Evolutionary conservation across 2,888 invertebrate species (phyloP).

Genomic region (Acleris cristana): DNA sequence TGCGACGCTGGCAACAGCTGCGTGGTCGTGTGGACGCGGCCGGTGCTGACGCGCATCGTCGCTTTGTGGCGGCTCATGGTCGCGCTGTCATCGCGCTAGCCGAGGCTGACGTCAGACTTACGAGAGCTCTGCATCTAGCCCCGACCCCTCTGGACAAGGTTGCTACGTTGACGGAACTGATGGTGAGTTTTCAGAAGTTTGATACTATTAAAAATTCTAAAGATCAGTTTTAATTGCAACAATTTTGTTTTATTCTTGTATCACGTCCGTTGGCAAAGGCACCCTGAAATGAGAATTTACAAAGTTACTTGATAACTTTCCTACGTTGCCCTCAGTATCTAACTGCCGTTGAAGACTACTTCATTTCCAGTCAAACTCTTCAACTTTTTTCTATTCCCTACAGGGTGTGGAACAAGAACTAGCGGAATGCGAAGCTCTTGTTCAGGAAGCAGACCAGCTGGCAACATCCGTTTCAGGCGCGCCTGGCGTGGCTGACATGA

Average conservation of each 20-base stretch:
- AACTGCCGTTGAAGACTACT: neutral
- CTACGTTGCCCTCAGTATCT: too few species aligned
- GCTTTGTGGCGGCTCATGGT: slow-evolving; percentile 89
- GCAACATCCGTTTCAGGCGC: slow-evolving; percentile 53
- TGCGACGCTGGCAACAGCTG: slow-evolving; percentile 87
- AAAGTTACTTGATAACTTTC: too few species aligned
- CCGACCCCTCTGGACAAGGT: slow-evolving; percentile 71
- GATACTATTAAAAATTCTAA: too few species aligned
- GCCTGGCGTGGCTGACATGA: slow-evolving; percentile 66
- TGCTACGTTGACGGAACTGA: slow-evolving; percentile 73
- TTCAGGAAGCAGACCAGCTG: slow-evolving; percentile 69
- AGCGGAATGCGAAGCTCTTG: slow-evolving; percentile 65
- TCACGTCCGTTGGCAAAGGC: too few species aligned
- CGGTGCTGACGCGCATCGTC: slow-evolving; percentile 85
- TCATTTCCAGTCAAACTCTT: neutral
- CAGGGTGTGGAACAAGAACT: slow-evolving; percentile 71
- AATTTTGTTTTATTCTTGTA: too few species aligned
- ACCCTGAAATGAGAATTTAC: too few species aligned
- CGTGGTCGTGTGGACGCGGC: slow-evolving; percentile 84
- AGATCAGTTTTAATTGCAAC: too few species aligned
- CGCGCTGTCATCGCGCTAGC: slow-evolving; percentile 88
- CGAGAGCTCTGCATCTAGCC: slow-evolving; percentile 86
- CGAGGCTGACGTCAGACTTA: slow-evolving; percentile 88
- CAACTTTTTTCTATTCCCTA: neutral
- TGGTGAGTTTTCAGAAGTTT: slow-evolving; percentile 59